These are phyloP conservation scores for Oscheius sp. DNA, from an alignment of 2,888 invertebrate species.

Conservation along the genomic window DNA sequence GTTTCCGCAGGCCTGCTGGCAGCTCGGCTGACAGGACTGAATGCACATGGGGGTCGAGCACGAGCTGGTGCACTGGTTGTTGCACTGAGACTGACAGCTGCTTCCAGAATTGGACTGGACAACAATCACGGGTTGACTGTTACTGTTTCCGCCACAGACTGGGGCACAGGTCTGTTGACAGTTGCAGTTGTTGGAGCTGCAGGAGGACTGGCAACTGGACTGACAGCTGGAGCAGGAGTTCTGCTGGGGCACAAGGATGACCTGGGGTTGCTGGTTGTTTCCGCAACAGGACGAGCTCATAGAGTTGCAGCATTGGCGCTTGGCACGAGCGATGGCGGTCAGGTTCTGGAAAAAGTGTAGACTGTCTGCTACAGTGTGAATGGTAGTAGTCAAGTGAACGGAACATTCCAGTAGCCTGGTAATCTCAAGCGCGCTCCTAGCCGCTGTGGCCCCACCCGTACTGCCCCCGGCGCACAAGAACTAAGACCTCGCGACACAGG, in stretches of 20 bases:
- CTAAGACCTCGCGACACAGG: too few species aligned
- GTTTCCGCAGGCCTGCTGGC: conserved; percentile 47
- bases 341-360: conserved; percentile 4
- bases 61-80: conserved; percentile 54
- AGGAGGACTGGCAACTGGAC: conserved; percentile 52
- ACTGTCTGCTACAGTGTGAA: too few species aligned
- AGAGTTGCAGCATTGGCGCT: conserved; percentile 62
- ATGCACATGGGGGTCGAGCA: conserved; percentile 58
- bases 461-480: too few species aligned
- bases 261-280: conserved; percentile 44
- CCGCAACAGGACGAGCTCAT: conserved; percentile 56
- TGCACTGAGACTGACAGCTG: conserved; percentile 53
- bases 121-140: conserved; percentile 38
- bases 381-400: too few species aligned
- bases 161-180: conserved; percentile 56
- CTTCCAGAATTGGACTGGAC: conserved; percentile 22
- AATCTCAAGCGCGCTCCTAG: too few species aligned
- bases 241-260: conserved; percentile 53
- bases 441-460: too few species aligned
- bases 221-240: conserved; percentile 44
- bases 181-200: conserved; percentile 48
- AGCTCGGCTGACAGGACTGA: conserved; percentile 54
- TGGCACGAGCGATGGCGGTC: conserved; percentile 47
- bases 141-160: conserved; percentile 50
- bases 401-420: too few species aligned